Base-by-base conservation (phyloP, 2,888 invertebrate genomes). In the Brenthis hecate region DNA sequence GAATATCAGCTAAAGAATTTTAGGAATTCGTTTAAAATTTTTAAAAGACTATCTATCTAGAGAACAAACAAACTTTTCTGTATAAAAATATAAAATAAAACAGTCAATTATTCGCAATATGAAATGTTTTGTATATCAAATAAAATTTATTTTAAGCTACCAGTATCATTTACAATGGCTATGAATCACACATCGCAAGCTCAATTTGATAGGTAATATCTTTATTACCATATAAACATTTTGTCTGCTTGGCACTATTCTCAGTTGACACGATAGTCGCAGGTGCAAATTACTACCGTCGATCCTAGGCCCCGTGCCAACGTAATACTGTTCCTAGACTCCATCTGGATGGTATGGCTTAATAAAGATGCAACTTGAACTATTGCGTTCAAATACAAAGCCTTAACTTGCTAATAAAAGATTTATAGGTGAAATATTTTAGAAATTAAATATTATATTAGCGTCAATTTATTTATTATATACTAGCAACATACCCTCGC, bases 221-320 rank as follows among this genome's bases (percentile, higher is more conserved):
- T 65, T 55, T 60, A 65, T 65, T 65, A 57, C 58, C 62, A 54
- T 67, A 16, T 51, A 70, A 69, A 68, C 64, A 70, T 73, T 73
- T 68, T 63, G 60, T 61, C 60, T 48, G 65, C 65, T 74, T 73
- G 73, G 72, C 72, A 69, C 69, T 67, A 62, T 56, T 66, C 56
- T 61, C 28, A 71, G 69, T 70, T 69, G 73, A 71, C 70, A 69
- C 60, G 47, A 56, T 19, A 48, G 57, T 56, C 67, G 65, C 63
- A 69, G 72, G 73, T 73, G 73, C 69, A 62, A 68, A 65, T 73
- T 71, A 73, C 67, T 69, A 66, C 51, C 68, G 55, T 63, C 64
- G 64, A 66, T 60, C 13, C 70, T 69, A 65, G 73, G 73, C 73
- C 67, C 54, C 55, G 64, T 73, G 73, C 73, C 72, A 72, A 72